phyloP scores from a whole-genome alignment of 2,113 vertebrate genomes.

The Ovis canadensis region DNA sequence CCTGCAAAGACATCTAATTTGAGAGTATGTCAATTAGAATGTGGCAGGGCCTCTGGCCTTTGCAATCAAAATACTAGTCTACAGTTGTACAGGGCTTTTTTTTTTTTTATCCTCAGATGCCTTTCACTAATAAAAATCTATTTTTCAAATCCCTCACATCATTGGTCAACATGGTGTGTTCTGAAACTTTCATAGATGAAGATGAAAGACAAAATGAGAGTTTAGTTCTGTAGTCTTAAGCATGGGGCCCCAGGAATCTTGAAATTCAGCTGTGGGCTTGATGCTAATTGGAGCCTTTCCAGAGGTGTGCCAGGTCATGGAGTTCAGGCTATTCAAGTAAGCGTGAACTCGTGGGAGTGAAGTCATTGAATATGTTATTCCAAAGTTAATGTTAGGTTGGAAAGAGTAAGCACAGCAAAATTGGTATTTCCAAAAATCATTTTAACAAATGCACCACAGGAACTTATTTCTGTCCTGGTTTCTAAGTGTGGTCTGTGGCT shows the following conservation, averaged over 20 bases:
- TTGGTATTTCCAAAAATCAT: neutral
- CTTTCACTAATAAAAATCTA: neutral
- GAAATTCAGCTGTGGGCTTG: neutral
- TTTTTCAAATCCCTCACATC: neutral
- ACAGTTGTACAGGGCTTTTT: neutral
- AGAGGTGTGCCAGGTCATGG: neutral
- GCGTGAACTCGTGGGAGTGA: neutral
- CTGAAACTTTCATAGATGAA: neutral
- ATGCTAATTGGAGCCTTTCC: neutral
- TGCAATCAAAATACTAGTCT: constrained; percentile 1
- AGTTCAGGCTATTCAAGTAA: neutral
- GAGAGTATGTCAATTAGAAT: constrained; percentile 42
- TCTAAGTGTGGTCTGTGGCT: neutral
- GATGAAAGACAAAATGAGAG: constrained; percentile 14
- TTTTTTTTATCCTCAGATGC: neutral
- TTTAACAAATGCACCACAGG: neutral
- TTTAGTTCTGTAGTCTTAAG: neutral
- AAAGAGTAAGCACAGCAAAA: neutral
- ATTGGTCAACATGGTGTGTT: neutral
- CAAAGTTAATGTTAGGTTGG: neutral
- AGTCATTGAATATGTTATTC: neutral
- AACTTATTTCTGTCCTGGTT: neutral
- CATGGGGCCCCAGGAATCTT: neutral
- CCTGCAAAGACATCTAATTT: constrained; percentile 52
- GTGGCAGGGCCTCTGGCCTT: neutral